Evolutionary conservation across 1,140 invertebrate genomes (phyloP).

Genomic region (Bombus fervidus): DNA sequence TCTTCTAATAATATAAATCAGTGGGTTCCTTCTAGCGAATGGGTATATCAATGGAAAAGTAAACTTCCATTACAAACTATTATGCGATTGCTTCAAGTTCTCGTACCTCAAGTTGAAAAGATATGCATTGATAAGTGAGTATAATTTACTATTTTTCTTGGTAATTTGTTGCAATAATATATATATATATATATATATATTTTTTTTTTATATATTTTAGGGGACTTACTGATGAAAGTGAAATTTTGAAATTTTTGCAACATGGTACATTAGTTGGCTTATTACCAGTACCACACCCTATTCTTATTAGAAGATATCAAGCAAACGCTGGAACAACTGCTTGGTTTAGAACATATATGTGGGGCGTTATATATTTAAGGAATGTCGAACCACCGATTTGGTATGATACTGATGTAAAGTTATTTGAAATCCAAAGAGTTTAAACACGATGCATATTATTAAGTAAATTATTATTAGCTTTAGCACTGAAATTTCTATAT

Average conservation of each 20-base stretch:
- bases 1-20: conserved; percentile 72
- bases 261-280: conserved; percentile 99
- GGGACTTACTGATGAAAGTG: conserved; percentile 99
- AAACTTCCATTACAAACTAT: conserved; percentile 99
- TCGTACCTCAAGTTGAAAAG: conserved; percentile 99
- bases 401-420: conserved; percentile 99
- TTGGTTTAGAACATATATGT: conserved; percentile 99
- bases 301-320: conserved; percentile 99
- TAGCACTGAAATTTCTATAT: conserved; percentile 31
- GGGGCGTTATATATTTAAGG: conserved; percentile 99
- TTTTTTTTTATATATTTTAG: conserved; percentile 84
- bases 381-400: conserved; percentile 99
- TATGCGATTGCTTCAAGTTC: conserved; percentile 98
- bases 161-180: neutral
- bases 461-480: conserved; percentile 17
- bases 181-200: too few relatives aligned
- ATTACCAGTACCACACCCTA: conserved; percentile 99
- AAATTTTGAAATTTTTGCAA: conserved; percentile 99
- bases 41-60: conserved; percentile 98
- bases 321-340: conserved; percentile 98
- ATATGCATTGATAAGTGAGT: conserved; percentile 99
- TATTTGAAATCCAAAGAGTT: conserved; percentile 98
- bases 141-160: conserved; percentile 35
- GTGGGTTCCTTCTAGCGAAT: conserved; percentile 95
- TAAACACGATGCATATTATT: conserved; percentile 79